These are phyloP conservation scores for Okamejei kenojei DNA, from an alignment of 2,797 vertebrate genomes.

Conservation along the genomic window DNA sequence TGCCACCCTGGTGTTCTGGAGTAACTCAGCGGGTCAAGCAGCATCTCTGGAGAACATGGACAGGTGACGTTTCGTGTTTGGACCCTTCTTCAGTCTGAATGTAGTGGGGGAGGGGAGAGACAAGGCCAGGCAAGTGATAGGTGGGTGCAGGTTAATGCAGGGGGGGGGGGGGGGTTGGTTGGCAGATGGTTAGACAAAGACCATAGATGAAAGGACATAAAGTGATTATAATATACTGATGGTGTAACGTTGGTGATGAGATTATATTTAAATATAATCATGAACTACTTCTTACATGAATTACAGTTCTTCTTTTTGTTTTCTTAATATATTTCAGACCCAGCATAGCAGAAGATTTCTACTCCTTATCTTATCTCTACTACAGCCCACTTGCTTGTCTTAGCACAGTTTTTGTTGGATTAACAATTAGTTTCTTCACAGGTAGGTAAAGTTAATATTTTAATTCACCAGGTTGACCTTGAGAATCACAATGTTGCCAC, in stretches of 20 bases:
- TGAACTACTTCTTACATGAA: background rate
- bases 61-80: too few relatives aligned
- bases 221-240: too few relatives aligned
- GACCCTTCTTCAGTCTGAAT: too few relatives aligned
- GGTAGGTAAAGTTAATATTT: slow-evolving; percentile 16
- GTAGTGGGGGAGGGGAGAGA: too few relatives aligned
- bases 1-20: too few relatives aligned
- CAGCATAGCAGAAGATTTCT: slow-evolving; percentile 30
- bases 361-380: slow-evolving; percentile 29
- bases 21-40: too few relatives aligned
- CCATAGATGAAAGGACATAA: too few relatives aligned
- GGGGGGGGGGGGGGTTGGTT: too few relatives aligned
- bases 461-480: background rate
- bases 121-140: too few relatives aligned
- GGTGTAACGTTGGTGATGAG: background rate
- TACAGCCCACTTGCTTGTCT: slow-evolving; percentile 20
- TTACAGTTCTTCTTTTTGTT: background rate
- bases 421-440: background rate
- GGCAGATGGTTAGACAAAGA: too few relatives aligned
- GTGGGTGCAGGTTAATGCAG: too few relatives aligned
- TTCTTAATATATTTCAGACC: slow-evolving; percentile 19
- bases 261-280: background rate
- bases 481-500: background rate
- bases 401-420: slow-evolving; percentile 16
- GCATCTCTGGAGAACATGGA: too few relatives aligned